Evolutionary conservation across 2,888 invertebrate genomes (phyloP).

Genomic region (Choristoneura rosaceana): DNA sequence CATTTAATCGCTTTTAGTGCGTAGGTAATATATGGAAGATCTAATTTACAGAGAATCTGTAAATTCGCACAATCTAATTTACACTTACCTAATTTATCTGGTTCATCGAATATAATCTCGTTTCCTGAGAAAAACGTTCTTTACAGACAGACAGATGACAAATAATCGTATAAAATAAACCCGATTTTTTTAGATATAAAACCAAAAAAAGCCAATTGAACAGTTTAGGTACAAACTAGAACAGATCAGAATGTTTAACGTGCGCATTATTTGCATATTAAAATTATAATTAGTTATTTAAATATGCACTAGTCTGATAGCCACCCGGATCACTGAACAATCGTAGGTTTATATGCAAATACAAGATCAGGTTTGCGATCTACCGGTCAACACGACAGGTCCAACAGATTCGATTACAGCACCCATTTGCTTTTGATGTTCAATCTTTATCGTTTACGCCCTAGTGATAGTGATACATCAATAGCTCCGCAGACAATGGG

Average conservation of each 20-base stretch:
- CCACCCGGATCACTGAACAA: not conserved
- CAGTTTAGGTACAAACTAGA: not conserved
- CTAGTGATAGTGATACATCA: conserved; percentile 53
- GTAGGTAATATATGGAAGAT: too few species aligned
- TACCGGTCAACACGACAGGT: conserved; percentile 4
- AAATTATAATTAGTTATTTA: not conserved
- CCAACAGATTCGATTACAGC: conserved; percentile 27
- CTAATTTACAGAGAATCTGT: too few species aligned
- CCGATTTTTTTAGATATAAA: too few species aligned
- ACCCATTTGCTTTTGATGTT: conserved; percentile 46
- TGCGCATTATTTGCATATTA: not conserved
- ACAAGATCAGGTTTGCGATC: conserved; percentile 10
- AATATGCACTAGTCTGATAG: not conserved
- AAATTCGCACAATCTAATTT: too few species aligned
- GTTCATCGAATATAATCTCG: too few species aligned
- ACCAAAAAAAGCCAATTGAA: too few species aligned
- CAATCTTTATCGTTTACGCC: conserved; percentile 61
- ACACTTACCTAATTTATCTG: too few species aligned
- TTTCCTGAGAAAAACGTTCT: too few species aligned
- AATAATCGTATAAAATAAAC: too few species aligned
- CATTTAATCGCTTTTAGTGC: too few species aligned
- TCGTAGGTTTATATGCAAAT: conserved; percentile 2
- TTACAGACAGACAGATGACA: too few species aligned
- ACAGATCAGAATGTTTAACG: not conserved
- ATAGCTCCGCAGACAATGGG: conserved; percentile 49